A percentile compares a stretch with the other conserved stretches of the same genome.
These are phyloP conservation scores for Notolabrus celidotus DNA, from an alignment of 2,797 vertebrate species.

Conservation along the genomic window DNA sequence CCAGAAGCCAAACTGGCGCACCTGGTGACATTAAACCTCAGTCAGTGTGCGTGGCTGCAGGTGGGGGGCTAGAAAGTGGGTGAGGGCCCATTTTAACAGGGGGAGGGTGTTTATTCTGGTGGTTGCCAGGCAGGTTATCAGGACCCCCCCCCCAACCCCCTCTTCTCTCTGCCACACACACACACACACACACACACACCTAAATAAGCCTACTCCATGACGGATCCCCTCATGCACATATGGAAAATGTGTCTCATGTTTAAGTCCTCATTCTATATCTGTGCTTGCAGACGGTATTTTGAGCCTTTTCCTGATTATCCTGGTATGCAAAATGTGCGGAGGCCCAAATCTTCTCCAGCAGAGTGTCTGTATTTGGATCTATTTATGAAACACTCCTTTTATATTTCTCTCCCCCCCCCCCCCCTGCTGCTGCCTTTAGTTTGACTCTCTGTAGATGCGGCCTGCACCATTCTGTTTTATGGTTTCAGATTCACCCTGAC, in stretches of 20 bases:
- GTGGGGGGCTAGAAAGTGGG: conserved; percentile 8
- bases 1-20: conserved; percentile 14
- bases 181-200: conserved; percentile 34
- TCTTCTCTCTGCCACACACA: conserved; percentile 6
- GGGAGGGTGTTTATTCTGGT: conserved; percentile 71
- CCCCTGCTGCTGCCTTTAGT: conserved; percentile 45
- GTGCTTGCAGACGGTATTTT: conserved; percentile 44
- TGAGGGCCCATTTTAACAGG: conserved; percentile 35
- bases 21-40: conserved; percentile 32
- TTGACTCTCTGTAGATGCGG: conserved; percentile 66
- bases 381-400: conserved; percentile 69
- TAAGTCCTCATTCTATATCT: conserved; percentile 50
- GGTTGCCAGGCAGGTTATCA: conserved; percentile 82
- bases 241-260: conserved; percentile 43
- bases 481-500: conserved; percentile 60
- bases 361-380: conserved; percentile 53
- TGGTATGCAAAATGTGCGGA: conserved; percentile 46
- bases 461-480: conserved; percentile 55
- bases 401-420: conserved; percentile 21
- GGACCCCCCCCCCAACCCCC: conserved; percentile 30
- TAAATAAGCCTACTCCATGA: conserved; percentile 42
- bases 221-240: conserved; percentile 40
- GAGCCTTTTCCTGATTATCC: conserved; percentile 40
- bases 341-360: conserved; percentile 52
- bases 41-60: conserved; percentile 15